A percentile compares a stretch with the other conserved stretches of the same genome.
phyloP scores from a whole-genome alignment of 2,888 invertebrate genomes.

The Ormyrus nitidulus region DNA sequence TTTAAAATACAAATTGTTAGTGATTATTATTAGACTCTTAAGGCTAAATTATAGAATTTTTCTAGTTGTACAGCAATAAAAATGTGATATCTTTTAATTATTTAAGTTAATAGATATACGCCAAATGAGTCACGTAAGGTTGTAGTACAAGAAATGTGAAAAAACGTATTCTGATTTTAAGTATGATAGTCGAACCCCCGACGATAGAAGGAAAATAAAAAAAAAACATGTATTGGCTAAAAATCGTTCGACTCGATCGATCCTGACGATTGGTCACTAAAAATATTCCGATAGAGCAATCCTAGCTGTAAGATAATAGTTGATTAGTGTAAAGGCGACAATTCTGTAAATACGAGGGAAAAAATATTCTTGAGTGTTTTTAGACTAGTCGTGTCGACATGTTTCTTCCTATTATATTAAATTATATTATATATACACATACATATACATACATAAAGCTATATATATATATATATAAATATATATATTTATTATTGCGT shows the following conservation, averaged over 20 bases:
- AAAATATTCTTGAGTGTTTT: constrained; percentile 68
- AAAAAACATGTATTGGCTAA: constrained; percentile 17
- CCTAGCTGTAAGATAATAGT: constrained; percentile 66
- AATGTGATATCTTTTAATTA: constrained; percentile 55
- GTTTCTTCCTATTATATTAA: constrained; percentile 72
- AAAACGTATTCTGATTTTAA: constrained; percentile 48
- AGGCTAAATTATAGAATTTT: constrained; percentile 1
- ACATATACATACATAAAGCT: constrained; percentile 62
- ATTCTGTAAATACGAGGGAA: constrained; percentile 68
- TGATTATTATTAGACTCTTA: background rate
- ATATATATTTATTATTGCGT: constrained; percentile 75
- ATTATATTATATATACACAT: constrained; percentile 66
- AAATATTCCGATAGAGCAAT: constrained; percentile 55
- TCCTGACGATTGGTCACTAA: constrained; percentile 56
- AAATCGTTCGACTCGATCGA: constrained; percentile 52
- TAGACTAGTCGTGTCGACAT: constrained; percentile 73
- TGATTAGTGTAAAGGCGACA: constrained; percentile 61
- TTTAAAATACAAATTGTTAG: too few species aligned
- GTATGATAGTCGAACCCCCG: constrained; percentile 11
- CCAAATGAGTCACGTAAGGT: constrained; percentile 38
- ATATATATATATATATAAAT: constrained; percentile 58
- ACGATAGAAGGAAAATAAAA: constrained; percentile 12
- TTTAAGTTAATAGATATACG: constrained; percentile 47
- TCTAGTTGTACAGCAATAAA: constrained; percentile 49
- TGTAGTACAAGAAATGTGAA: constrained; percentile 48